These are phyloP conservation scores for Acanthis flammea DNA, from an alignment of 2,797 vertebrate genomes.

Conservation along the genomic window DNA sequence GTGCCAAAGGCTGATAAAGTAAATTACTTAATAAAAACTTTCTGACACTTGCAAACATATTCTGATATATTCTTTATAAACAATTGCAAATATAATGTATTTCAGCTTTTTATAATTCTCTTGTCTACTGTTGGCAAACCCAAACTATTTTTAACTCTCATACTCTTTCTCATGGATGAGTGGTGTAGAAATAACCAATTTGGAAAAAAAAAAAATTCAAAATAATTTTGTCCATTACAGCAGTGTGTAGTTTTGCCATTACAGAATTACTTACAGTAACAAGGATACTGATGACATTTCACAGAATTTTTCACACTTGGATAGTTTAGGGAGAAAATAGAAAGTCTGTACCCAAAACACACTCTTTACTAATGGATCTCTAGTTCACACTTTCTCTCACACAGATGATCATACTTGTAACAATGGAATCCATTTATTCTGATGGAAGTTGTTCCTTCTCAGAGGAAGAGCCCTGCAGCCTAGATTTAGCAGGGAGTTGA, in stretches of 20 bases:
- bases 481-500: neutral
- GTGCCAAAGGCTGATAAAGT: neutral
- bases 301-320: neutral
- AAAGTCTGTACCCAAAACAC: neutral
- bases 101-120: neutral
- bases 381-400: neutral
- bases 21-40: neutral
- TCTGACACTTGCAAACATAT: neutral
- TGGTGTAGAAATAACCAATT: neutral
- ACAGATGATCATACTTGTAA: neutral
- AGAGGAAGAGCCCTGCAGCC: neutral
- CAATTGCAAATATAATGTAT: neutral
- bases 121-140: neutral
- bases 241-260: neutral
- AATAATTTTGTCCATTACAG: neutral
- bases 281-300: neutral
- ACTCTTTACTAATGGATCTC: neutral
- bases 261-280: neutral
- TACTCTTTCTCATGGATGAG: neutral
- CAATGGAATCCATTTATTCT: neutral
- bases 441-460: neutral
- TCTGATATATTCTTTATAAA: neutral
- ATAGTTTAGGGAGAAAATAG: neutral
- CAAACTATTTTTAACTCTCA: neutral
- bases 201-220: neutral